Base-by-base conservation (phyloP, 2,888 invertebrate genomes). In the Syritta pipiens region DNA sequence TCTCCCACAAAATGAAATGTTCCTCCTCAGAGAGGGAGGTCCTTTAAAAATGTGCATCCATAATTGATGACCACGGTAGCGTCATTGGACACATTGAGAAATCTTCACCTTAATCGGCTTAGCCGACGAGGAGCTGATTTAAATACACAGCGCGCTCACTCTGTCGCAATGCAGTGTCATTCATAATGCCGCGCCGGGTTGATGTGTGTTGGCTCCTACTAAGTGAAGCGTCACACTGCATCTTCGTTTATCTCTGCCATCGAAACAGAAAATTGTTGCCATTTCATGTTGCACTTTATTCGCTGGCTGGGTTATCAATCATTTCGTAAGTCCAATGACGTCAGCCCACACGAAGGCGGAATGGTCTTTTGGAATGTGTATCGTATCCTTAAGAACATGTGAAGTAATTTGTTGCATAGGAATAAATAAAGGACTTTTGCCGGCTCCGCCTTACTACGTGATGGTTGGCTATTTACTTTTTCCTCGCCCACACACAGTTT, bases 401-500 rank as follows among this genome's bases (percentile, higher is more conserved):
- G 14, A 9, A 10, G 28, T 63, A 63, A 51, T 49, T 46, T 59
- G 46, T 35, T 42, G 53, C 12, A 10, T 6, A 5, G 22, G 14
- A 30, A 51, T 63, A 42, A 26, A 42, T 30, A 46, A 46, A 44
- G 22, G 14, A 14, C 35, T 5, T 26, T 37, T 4, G 1, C 7
- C 17, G 4, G 46, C 12, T 55, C 55, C 67, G 55, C 46, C 35
- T 35, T 35, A 9, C 30, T 28, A 67, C 57, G 57, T 67, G 67
- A 55, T 28, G 67, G 28, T 49, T 48, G 46, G 9, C 48, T 35
- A 57, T 46, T 57, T 57, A 28, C 67, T 48, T 67, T 37, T 17
- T 28, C 9, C 49, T 17, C 6, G 4, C 20, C 22, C 7, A 55
- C 22, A 24, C 26, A 46, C 12, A 44, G 44, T 30, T 30, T 65